These are phyloP conservation scores for Eleginops maclovinus DNA, from an alignment of 2,113 vertebrate species.

Conservation along the genomic window DNA sequence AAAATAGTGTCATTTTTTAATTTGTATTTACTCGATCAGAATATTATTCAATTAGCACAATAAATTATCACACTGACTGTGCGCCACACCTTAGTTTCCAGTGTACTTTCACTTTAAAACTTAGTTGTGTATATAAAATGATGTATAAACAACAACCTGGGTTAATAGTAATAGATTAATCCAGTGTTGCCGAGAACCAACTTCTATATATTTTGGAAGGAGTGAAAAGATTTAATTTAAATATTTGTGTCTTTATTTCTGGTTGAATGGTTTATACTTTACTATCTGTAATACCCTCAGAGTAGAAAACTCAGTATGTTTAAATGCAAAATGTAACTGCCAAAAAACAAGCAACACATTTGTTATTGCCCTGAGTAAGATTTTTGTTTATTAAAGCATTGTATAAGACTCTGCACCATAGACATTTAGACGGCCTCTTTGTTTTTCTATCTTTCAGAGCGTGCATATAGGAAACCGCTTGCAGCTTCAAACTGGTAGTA, in stretches of 20 bases:
- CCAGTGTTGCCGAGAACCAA: not conserved
- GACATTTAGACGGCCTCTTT: slow-evolving; percentile 13
- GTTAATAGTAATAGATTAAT: too few species aligned
- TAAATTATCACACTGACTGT: not conserved
- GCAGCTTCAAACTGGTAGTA: not conserved
- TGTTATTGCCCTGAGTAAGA: slow-evolving; percentile 16
- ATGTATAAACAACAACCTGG: too few species aligned
- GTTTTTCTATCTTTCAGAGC: not conserved
- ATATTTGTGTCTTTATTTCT: not conserved
- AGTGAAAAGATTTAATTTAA: too few species aligned
- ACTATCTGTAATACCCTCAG: not conserved
- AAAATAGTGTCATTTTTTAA: too few species aligned
- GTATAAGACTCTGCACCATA: not conserved
- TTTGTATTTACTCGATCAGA: too few species aligned
- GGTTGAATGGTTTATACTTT: not conserved
- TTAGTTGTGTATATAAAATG: too few species aligned
- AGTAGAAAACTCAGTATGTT: not conserved
- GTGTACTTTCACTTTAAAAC: not conserved
- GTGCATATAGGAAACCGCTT: not conserved
- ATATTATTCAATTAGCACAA: too few species aligned
- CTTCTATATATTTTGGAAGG: not conserved
- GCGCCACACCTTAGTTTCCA: not conserved
- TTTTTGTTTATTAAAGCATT: slow-evolving; percentile 19
- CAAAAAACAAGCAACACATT: not conserved
- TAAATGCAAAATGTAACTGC: not conserved